Evolutionary conservation across 2,113 vertebrate genomes (phyloP), one percentile per base, ranked within the genome.

Genomic region (Sclerurus mexicanus): DNA sequence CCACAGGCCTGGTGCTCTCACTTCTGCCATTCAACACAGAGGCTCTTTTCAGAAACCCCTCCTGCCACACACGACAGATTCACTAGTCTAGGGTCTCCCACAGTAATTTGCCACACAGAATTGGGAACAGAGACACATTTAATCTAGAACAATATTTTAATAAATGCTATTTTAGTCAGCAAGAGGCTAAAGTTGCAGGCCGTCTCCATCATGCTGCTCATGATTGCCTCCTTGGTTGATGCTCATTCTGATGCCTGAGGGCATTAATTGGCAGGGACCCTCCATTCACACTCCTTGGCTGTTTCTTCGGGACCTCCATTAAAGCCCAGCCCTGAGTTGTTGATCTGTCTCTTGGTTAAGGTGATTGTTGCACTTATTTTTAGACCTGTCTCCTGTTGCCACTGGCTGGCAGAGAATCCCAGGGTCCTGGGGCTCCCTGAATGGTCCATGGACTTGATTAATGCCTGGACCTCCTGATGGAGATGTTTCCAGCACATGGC

Each of bases 1-100:
- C 11, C 2, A 3, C 24, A 53, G 50, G 27, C 63, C 13, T 27
- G 28, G 22, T 66, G 27, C 40, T 71, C 22, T 52, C 40, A 47
- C 18, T 46, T 42, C 12, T 27, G 19, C 19, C 3, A 0, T 58
- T 50, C 25, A 56, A 37, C 50, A 31, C 2, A 0, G 7, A 4
- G 9, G 13, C 4, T 71, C 22, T 62, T 81, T 44, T 14, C 49
- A 53, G 67, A 60, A 37, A 31, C 25, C 56, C 31, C 14, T 22
- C 16, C 37, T 62, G 74, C 55, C 46, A 62, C 60, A 52, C 21
- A 19, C 11, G 56, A 12, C 0, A 4, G 16, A 14, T 28, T 46
- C 12, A 14, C 14, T 22, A 15, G 0, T 16, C 59, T 33, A 52
- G 35, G 44, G n/a, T 33, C 14, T 77, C 53, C 50, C 7, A 9